Evolutionary conservation across 2,113 vertebrate genomes (phyloP).

Genomic region (Synchiropus splendidus): DNA sequence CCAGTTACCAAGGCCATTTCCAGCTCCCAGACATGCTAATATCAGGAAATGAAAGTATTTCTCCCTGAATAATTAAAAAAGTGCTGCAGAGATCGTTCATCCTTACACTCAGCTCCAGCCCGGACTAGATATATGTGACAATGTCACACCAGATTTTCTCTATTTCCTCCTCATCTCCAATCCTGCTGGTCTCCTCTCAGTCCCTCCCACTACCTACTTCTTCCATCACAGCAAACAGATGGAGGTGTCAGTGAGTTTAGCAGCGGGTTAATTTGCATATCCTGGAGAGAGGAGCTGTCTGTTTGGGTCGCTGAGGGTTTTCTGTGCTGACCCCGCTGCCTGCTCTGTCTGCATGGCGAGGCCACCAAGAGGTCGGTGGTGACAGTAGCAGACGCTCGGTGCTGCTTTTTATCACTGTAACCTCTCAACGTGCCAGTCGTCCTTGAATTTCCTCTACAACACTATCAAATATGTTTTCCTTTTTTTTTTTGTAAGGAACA

Average conservation of each 20-base stretch:
- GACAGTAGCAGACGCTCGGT: slow-evolving; percentile 17
- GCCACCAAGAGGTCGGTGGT: slow-evolving; percentile 46
- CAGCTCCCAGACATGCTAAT: slow-evolving; percentile 12
- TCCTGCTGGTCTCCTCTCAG: background rate
- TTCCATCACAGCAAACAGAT: slow-evolving; percentile 43
- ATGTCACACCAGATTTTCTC: slow-evolving; percentile 13
- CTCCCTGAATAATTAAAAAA: background rate
- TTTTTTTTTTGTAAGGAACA: too few relatives aligned
- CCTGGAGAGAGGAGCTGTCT: slow-evolving; percentile 33
- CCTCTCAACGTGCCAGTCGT: slow-evolving; percentile 19
- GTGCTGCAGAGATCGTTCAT: background rate
- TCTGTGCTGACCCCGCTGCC: slow-evolving; percentile 29
- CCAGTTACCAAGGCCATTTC: slow-evolving; percentile 2
- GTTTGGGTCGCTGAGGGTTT: slow-evolving; percentile 32
- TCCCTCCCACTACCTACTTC: slow-evolving; percentile 2
- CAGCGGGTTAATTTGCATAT: slow-evolving; percentile 43
- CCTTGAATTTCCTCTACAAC: slow-evolving; percentile 7
- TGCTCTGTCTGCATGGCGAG: slow-evolving; percentile 17
- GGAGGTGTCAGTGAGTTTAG: slow-evolving; percentile 53
- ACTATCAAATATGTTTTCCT: slow-evolving; percentile 2
- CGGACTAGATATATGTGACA: slow-evolving; percentile 1
- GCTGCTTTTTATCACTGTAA: slow-evolving; percentile 10
- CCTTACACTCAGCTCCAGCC: background rate
- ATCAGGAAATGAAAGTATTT: slow-evolving; percentile 10
- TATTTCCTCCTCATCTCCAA: background rate